phyloP scores from a whole-genome alignment of 2,888 invertebrate genomes.

The Chesias legatella region DNA sequence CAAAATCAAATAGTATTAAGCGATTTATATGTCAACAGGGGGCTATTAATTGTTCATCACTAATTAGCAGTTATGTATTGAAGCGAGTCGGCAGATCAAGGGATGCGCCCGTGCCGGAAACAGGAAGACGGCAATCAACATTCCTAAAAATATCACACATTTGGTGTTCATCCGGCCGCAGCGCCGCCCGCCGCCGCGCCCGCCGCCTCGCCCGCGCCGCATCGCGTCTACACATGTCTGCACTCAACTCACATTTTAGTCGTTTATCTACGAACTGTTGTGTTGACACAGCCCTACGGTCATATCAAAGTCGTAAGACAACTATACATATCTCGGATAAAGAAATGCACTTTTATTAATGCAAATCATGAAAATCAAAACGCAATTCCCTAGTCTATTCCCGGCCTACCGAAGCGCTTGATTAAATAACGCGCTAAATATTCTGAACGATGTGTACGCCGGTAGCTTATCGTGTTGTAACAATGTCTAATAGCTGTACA shows the following conservation, averaged over 20 bases:
- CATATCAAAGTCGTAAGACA: too few species aligned
- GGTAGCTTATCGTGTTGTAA: constrained; percentile 66
- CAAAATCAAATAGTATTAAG: constrained; percentile 40
- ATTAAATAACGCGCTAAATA: constrained; percentile 30
- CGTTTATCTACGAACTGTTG: too few species aligned
- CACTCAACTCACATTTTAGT: background rate
- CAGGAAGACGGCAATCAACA: constrained; percentile 78
- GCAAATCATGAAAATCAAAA: too few species aligned
- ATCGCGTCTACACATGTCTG: constrained; percentile 14
- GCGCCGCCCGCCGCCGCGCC: constrained; percentile 29
- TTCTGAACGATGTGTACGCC: constrained; percentile 45
- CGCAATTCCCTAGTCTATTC: constrained; percentile 11
- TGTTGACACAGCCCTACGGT: too few species aligned
- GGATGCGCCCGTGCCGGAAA: constrained; percentile 62
- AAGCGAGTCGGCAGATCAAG: constrained; percentile 62
- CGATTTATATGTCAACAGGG: constrained; percentile 51
- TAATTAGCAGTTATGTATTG: constrained; percentile 69
- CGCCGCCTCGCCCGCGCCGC: too few species aligned
- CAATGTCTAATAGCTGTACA: constrained; percentile 62
- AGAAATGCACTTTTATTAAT: too few species aligned
- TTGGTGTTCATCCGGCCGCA: constrained; percentile 73
- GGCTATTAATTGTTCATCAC: constrained; percentile 68
- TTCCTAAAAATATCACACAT: constrained; percentile 79
- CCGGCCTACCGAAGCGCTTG: constrained; percentile 26
- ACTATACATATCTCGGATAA: too few species aligned